Evolutionary conservation across 2,888 invertebrate species (phyloP), one percentile per base, ranked within the genome.

Genomic region (Corbicula japonica): DNA sequence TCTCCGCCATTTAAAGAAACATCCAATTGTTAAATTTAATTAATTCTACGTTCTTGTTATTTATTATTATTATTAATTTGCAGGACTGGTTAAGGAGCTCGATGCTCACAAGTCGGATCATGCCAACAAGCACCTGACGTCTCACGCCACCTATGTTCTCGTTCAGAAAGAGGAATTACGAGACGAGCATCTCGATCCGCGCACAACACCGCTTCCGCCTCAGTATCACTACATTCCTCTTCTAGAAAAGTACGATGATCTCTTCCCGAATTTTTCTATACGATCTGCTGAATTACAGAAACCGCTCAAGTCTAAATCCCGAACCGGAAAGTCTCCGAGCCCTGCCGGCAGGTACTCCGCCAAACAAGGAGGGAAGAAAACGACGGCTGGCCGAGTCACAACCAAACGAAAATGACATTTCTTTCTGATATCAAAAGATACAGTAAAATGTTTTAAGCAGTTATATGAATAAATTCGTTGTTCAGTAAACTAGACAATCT

Each of bases 11-110:
- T n/a, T n/a, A n/a, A n/a, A n/a, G n/a, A n/a, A n/a, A n/a, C n/a
- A n/a, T n/a, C n/a, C n/a, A n/a, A n/a, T n/a, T n/a, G n/a, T n/a
- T n/a, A n/a, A n/a, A n/a, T n/a, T n/a, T n/a, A n/a, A n/a, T n/a
- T n/a, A n/a, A n/a, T n/a, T n/a, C n/a, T n/a, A n/a, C n/a, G n/a
- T n/a, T n/a, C n/a, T n/a, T n/a, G n/a, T n/a, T n/a, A n/a, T n/a
- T n/a, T n/a, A n/a, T n/a, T n/a, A n/a, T n/a, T 30, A 18, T 15
- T 68, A 30, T 68, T 30, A 62, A 15, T 21, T 72, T 77, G 10
- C 86, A 93, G 93, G 93, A 63, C 83, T 93, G 23, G 88, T 93
- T 1, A 91, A 92, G 76, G 93, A 93, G 44, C 82, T 93, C n/a
- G 92, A 93, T 71, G 79, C 86, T 12, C 92, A 92, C 80, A 89